These are phyloP conservation scores for Balaeniceps rex DNA, from an alignment of 2,113 vertebrate genomes.

Conservation along the genomic window DNA sequence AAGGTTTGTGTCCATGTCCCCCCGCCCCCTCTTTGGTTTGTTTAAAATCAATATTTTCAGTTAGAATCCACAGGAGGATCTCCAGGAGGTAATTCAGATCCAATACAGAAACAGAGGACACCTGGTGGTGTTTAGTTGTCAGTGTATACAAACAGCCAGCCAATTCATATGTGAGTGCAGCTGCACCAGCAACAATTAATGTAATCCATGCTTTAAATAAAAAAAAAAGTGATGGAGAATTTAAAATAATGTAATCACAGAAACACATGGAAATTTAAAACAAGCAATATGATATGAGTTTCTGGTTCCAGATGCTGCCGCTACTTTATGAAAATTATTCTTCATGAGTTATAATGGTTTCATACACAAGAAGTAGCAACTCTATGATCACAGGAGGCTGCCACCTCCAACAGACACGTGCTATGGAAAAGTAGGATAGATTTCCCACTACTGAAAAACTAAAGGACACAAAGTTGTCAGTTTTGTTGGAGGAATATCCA, in stretches of 20 bases:
- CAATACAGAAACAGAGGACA: neutral
- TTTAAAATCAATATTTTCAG: neutral
- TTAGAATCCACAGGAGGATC: neutral
- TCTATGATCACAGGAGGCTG: neutral
- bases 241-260: neutral
- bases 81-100: neutral
- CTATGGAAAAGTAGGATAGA: neutral
- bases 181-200: neutral
- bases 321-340: neutral
- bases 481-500: neutral
- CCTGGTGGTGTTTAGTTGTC: neutral
- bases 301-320: neutral
- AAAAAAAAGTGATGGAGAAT: neutral
- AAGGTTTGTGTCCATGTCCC: neutral
- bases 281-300: neutral
- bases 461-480: neutral
- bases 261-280: neutral
- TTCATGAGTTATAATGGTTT: neutral
- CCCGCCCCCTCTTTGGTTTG: neutral
- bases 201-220: neutral
- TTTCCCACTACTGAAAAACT: neutral
- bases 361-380: neutral
- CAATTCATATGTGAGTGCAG: neutral
- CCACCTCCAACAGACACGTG: neutral
- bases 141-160: neutral